Conservation (phyloP, 2,888 invertebrate genomes). For the Acronicta psi region DNA sequence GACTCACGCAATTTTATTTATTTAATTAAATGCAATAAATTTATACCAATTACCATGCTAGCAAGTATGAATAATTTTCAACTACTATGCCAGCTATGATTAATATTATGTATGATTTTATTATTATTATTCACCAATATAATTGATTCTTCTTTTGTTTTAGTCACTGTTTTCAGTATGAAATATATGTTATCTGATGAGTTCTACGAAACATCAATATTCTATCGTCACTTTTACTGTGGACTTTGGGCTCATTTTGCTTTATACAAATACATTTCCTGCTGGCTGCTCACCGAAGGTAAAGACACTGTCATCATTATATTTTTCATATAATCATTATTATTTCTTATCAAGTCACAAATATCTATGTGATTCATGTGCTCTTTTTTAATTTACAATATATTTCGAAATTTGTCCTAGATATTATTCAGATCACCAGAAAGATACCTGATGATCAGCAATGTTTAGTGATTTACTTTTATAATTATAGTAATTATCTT, state of each 20-base stretch:
- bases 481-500: too few species aligned
- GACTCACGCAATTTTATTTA: too few species aligned
- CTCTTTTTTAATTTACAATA: conserved; percentile 6
- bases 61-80: too few species aligned
- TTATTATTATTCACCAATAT: neutral
- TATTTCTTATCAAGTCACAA: conserved; percentile 26
- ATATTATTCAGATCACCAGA: neutral
- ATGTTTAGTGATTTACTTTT: too few species aligned
- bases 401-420: conserved; percentile 18
- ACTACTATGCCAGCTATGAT: too few species aligned
- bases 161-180: conserved; percentile 91
- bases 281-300: conserved; percentile 97
- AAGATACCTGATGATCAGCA: too few species aligned
- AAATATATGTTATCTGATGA: conserved; percentile 92
- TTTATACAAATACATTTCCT: conserved; percentile 97
- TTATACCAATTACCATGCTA: too few species aligned
- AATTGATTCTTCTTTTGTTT: conserved; percentile 53
- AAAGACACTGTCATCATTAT: conserved; percentile 60
- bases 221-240: conserved; percentile 90
- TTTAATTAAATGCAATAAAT: neutral
- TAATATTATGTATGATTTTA: too few species aligned
- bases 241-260: conserved; percentile 96
- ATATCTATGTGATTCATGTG: conserved; percentile 28
- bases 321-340: too few species aligned
- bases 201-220: conserved; percentile 86